Evolutionary conservation across 2,888 invertebrate species (phyloP), one percentile per base, ranked within the genome.

Genomic region (Subacronicta megacephala): DNA sequence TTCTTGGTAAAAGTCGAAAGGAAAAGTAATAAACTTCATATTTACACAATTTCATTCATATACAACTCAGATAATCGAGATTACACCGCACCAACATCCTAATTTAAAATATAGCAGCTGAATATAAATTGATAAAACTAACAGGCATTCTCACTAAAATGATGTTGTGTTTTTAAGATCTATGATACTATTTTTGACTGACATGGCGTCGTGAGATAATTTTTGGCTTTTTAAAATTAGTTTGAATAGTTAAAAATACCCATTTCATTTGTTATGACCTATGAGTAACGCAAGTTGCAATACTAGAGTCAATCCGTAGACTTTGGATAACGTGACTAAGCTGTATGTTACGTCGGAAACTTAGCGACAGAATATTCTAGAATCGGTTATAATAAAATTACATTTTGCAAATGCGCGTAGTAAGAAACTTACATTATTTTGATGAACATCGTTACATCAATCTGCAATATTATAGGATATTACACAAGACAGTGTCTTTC

Each of bases 31-130:
- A 23, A 23, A 10, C 3, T 26, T 60, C 46, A 72, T 68, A 69
- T 67, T 60, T 58, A 71, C 77, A 77, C 53, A 67, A 60, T 15
- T 18, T 18, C 2, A 4, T 18, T 18, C 18, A 62, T 71, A 46
- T 26, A 53, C 20, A 42, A 10, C 5, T 18, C 33, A 37, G 43
- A 53, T 16, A 47, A 20, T 51, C 66, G 46, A 17, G 67, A 71
- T 50, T 56, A 43, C 61, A 36, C 55, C 36, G 23, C 16, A 40
- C 20, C 43, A 46, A 65, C 23, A 23, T 46, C 16, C 20, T 20
- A 51, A 37, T 13, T 57, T 38, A 47, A 41, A 26, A 36, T 18
- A n/a, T n/a, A n/a, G n/a, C n/a, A 43, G 43, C 31, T 47, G 49
- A 44, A 47, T 15, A 29, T 40, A 7, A n/a, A 49, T 31, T 26